Percentiles rank a stretch among this genome's conserved stretches.
phyloP scores from a whole-genome alignment of 2,797 vertebrate species.

The Nyctibius grandis region DNA sequence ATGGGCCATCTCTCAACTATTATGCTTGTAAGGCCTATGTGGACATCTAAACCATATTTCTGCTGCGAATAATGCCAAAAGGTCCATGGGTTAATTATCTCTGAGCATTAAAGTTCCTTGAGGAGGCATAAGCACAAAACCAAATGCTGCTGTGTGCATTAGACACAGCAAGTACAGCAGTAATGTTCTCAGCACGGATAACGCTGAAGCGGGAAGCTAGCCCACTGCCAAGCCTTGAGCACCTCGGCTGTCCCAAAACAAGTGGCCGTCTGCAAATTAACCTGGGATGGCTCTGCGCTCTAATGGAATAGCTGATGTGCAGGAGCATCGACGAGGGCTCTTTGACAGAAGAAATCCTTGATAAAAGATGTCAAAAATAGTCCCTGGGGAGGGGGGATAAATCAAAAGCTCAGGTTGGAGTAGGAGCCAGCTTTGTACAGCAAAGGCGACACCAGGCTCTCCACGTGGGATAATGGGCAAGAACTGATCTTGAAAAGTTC shows the following conservation, averaged over 20 bases:
- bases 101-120: background rate
- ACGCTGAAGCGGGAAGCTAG: background rate
- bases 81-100: background rate
- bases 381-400: background rate
- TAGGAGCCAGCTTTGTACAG: background rate
- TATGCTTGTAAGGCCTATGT: accelerated
- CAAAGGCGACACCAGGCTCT: background rate
- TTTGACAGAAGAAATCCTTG: background rate
- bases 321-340: background rate
- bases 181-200: background rate
- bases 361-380: background rate
- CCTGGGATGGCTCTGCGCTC: background rate
- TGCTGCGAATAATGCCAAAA: background rate
- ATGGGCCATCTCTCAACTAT: background rate
- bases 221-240: background rate
- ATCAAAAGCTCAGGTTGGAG: background rate
- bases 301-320: background rate
- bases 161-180: background rate
- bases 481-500: background rate
- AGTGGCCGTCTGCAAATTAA: background rate
- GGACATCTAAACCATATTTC: background rate
- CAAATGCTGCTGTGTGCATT: background rate
- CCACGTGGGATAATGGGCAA: background rate
- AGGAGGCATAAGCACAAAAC: background rate
- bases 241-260: background rate